A percentile compares a stretch with the other conserved stretches of the same genome.
These are phyloP conservation scores for Zapornia atra DNA, from an alignment of 2,113 vertebrate genomes.

Conservation along the genomic window DNA sequence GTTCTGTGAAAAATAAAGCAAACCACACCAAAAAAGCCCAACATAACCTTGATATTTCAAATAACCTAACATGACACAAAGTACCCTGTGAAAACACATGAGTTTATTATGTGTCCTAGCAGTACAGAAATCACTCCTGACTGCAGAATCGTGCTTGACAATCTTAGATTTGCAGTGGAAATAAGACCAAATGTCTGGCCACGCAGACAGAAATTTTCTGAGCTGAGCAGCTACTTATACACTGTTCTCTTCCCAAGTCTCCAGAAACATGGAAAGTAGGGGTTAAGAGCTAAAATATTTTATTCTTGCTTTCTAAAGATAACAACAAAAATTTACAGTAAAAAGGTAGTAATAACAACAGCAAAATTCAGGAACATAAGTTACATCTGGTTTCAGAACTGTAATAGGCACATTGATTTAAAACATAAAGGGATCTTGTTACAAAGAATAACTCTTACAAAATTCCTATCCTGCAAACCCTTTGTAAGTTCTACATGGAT, in stretches of 20 bases:
- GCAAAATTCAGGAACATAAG: not conserved
- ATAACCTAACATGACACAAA: not conserved
- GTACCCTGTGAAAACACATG: not conserved
- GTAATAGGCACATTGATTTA: not conserved
- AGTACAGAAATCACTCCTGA: not conserved
- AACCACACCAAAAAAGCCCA: too few species aligned
- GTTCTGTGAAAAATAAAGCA: not conserved
- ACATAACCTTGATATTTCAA: not conserved
- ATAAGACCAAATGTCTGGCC: not conserved
- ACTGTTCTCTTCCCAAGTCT: not conserved
- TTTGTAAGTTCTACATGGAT: not conserved
- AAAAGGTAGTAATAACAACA: not conserved
- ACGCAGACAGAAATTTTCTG: not conserved
- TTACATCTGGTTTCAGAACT: not conserved
- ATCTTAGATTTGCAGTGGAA: not conserved
- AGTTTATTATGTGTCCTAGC: not conserved
- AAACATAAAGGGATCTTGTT: not conserved
- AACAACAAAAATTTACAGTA: not conserved
- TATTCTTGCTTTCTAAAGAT: not conserved
- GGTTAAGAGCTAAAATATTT: not conserved
- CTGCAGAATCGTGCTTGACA: not conserved
- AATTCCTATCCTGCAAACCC: not conserved
- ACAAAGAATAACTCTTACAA: not conserved
- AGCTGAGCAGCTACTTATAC: not conserved
- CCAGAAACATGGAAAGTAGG: not conserved